Percentiles rank a stretch among this genome's conserved stretches.
These are phyloP conservation scores for Dicentrarchus labrax DNA, from an alignment of 2,113 vertebrate species.

Conservation along the genomic window DNA sequence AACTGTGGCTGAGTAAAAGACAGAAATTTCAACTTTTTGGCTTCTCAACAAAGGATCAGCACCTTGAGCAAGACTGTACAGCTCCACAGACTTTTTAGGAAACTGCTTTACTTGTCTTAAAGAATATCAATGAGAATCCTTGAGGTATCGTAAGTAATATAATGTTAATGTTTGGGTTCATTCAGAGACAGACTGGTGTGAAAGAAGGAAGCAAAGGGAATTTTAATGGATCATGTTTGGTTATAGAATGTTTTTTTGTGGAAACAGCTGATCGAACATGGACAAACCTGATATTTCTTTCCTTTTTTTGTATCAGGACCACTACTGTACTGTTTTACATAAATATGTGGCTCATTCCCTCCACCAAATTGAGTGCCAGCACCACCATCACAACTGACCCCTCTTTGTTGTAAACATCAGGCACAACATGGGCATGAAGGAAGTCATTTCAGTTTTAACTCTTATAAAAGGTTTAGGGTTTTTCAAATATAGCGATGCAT, in stretches of 20 bases:
- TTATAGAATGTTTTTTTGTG: slow-evolving; percentile 8
- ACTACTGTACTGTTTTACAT: slow-evolving; percentile 43
- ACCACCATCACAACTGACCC: not conserved
- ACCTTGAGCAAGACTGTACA: slow-evolving; percentile 54
- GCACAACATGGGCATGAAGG: slow-evolving; percentile 1
- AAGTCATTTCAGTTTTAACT: slow-evolving; percentile 3
- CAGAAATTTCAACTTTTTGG: not conserved
- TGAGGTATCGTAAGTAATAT: slow-evolving; percentile 65
- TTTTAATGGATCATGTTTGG: slow-evolving; percentile 10
- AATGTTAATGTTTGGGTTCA: slow-evolving; percentile 39
- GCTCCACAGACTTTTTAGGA: slow-evolving; percentile 54
- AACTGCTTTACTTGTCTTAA: slow-evolving; percentile 53
- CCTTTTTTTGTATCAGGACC: slow-evolving; percentile 46
- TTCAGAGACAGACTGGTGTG: not conserved
- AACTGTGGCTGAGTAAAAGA: slow-evolving; percentile 6
- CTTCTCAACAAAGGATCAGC: slow-evolving; percentile 47
- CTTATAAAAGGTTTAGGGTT: slow-evolving; percentile 1
- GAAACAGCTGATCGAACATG: slow-evolving; percentile 40
- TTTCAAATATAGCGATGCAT: slow-evolving; percentile 52
- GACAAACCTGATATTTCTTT: slow-evolving; percentile 26
- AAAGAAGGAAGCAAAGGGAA: slow-evolving; percentile 28
- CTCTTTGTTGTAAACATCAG: slow-evolving; percentile 14
- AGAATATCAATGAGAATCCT: slow-evolving; percentile 36
- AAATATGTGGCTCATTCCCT: slow-evolving; percentile 18
- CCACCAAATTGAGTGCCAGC: slow-evolving; percentile 18